These are phyloP conservation scores for Morpho deidamia DNA, from an alignment of 2,888 invertebrate genomes.

Conservation along the genomic window DNA sequence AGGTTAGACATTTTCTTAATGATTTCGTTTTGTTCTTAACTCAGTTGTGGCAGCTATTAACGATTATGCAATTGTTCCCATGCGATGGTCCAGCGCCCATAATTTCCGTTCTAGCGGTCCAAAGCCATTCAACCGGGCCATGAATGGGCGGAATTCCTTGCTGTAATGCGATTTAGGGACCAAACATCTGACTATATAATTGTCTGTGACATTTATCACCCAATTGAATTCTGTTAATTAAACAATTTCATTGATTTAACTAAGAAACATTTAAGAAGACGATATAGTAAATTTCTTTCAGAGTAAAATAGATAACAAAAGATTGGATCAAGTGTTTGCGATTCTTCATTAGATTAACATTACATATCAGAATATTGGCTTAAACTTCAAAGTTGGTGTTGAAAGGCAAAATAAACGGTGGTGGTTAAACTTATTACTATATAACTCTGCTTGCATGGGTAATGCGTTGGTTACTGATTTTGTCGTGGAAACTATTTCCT, in stretches of 20 bases:
- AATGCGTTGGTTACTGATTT: too few species aligned
- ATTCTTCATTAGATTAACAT: too few species aligned
- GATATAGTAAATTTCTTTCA: too few species aligned
- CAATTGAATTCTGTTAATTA: background rate
- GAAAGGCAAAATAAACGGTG: too few species aligned
- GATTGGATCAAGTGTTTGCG: too few species aligned
- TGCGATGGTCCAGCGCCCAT: constrained; percentile 29
- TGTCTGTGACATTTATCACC: constrained; percentile 7
- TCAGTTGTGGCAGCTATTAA: constrained; percentile 13
- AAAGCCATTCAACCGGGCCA: constrained; percentile 32
- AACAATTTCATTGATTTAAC: background rate
- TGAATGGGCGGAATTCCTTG: constrained; percentile 48
- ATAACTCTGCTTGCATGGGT: too few species aligned
- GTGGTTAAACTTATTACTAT: too few species aligned
- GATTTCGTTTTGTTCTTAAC: background rate
- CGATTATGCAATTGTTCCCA: constrained; percentile 34
- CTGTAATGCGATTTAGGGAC: constrained; percentile 39
- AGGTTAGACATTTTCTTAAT: constrained; percentile 4
- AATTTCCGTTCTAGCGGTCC: constrained; percentile 38
- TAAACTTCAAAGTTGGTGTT: too few species aligned
- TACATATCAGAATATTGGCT: too few species aligned
- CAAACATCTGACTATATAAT: constrained; percentile 19
- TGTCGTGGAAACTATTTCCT: too few species aligned
- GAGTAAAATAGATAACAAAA: too few species aligned
- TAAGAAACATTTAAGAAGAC: background rate